Evolutionary conservation across 2,888 invertebrate genomes (phyloP).

Genomic region (Zaprionus bogoriensis): DNA sequence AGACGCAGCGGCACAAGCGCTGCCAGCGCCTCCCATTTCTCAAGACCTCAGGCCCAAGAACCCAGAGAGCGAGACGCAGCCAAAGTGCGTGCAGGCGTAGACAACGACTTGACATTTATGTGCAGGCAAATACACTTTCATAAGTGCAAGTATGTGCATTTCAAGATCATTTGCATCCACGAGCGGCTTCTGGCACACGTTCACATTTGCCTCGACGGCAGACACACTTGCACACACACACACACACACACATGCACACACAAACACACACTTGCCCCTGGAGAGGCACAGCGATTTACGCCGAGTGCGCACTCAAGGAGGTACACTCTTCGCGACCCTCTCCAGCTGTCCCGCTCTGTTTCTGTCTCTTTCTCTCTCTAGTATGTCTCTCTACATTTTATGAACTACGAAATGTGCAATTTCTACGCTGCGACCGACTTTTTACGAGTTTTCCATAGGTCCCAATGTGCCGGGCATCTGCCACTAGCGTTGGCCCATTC

Average conservation of each 20-base stretch:
- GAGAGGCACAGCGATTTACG: conserved; percentile 29
- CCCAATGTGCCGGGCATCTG: conserved; percentile 72
- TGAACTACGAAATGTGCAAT: conserved; percentile 77
- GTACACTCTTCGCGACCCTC: conserved; percentile 20
- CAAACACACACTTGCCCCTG: conserved; percentile 32
- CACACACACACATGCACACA: not conserved
- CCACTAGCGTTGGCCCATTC: conserved; percentile 46
- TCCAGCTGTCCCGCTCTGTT: not conserved
- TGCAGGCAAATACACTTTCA: conserved; percentile 60
- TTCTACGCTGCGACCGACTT: conserved; percentile 47
- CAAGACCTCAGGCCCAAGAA: conserved; percentile 33
- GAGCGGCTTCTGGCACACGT: conserved; percentile 17
- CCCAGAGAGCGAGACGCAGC: conserved; percentile 13
- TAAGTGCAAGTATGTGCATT: conserved; percentile 49
- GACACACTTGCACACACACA: too few species aligned
- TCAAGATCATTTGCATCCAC: conserved; percentile 71
- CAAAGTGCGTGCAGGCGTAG: conserved; percentile 64
- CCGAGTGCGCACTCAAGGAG: conserved; percentile 40
- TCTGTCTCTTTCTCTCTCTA: not conserved
- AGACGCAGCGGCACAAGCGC: conserved; percentile 2
- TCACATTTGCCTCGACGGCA: too few species aligned
- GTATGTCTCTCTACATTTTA: conserved; percentile 43
- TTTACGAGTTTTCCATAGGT: conserved; percentile 69
- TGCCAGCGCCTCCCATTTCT: too few species aligned
- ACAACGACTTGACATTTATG: conserved; percentile 75